Evolutionary conservation across 2,797 vertebrate genomes (phyloP), one percentile per base, ranked within the genome.

Genomic region (Scarus forsteni): DNA sequence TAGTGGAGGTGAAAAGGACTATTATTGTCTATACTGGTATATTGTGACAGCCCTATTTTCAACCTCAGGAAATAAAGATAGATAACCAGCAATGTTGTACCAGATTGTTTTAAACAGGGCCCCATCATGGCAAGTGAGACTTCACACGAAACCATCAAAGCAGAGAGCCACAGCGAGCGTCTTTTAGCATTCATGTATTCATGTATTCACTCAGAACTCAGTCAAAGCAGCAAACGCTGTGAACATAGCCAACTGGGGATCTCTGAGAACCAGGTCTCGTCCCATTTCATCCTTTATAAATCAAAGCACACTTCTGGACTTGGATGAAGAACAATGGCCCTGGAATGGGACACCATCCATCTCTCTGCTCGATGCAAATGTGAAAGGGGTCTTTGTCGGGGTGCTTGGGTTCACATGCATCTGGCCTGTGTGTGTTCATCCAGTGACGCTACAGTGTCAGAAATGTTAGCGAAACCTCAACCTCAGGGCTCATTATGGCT

Each of bases 111-210:
- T 73, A 59, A 63, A 59, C 77, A 65, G 36, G 50, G 58, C 39
- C 53, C 43, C 54, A 58, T 83, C 63, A 46, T 60, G 73, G 81
- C 70, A 13, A 58, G 62, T 8, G 49, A 43, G 63, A 69, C 74
- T 66, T 77, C 83, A 77, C 71, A 79, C 56, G 46, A 45, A 75
- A 64, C 74, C 38, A 54, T 66, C 60, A 39, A 51, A 75, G 69
- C 16, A 1, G 40, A 40, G 50, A 71, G 57, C 63, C 53, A 13
- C 75, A 61, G 75, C 50, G 18, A 67, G 65, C 14, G 50, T 80
- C 70, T 82, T 86, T 90, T 68, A 79, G 53, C 75, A 91, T 92
- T 91, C 86, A 93, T 93, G 84, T 84, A 92, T 92, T 92, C 89
- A 69, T 92, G 84, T 85, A 92, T 92, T 92, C 90, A 70, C 75